Conservation (phyloP, 2,113 vertebrate genomes). For the Poicephalus gulielmi region DNA sequence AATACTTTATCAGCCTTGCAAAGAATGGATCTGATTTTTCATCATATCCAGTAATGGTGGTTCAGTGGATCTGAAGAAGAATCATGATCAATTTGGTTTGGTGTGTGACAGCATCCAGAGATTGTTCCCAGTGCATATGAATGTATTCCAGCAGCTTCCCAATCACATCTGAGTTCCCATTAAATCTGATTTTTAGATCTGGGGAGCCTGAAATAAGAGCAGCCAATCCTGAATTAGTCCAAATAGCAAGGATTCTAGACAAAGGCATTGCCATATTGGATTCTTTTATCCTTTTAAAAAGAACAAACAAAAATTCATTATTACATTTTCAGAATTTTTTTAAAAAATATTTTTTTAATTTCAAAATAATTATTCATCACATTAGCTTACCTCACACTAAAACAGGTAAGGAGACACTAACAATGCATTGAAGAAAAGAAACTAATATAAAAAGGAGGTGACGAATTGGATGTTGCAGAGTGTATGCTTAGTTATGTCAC, state of each 20-base stretch:
- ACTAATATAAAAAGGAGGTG: not conserved
- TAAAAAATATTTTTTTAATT: not conserved
- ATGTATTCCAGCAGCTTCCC: conserved; percentile 85
- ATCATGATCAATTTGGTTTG: conserved; percentile 88
- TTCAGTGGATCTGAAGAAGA: conserved; percentile 84
- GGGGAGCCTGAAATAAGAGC: conserved; percentile 69
- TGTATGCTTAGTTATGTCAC: not conserved
- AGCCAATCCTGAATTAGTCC: conserved; percentile 85
- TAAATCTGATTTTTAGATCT: conserved; percentile 72
- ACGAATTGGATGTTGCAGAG: not conserved
- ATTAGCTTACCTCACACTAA: not conserved
- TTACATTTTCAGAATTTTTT: not conserved
- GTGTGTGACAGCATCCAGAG: conserved; percentile 90
- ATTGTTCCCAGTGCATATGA: conserved; percentile 95
- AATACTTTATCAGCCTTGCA: conserved; percentile 71
- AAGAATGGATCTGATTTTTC: conserved; percentile 79
- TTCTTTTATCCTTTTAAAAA: conserved; percentile 84
- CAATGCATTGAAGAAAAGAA: not conserved
- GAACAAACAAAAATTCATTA: not conserved
- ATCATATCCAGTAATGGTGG: not conserved
- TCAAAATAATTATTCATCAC: not conserved
- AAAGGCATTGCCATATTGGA: conserved; percentile 86
- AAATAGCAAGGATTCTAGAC: conserved; percentile 85
- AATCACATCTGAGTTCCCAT: conserved; percentile 75
- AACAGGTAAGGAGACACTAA: not conserved